A percentile compares a stretch with the other conserved stretches of the same genome.
These are phyloP conservation scores for Carassius carassius DNA, from an alignment of 2,113 vertebrate genomes.

Conservation along the genomic window DNA sequence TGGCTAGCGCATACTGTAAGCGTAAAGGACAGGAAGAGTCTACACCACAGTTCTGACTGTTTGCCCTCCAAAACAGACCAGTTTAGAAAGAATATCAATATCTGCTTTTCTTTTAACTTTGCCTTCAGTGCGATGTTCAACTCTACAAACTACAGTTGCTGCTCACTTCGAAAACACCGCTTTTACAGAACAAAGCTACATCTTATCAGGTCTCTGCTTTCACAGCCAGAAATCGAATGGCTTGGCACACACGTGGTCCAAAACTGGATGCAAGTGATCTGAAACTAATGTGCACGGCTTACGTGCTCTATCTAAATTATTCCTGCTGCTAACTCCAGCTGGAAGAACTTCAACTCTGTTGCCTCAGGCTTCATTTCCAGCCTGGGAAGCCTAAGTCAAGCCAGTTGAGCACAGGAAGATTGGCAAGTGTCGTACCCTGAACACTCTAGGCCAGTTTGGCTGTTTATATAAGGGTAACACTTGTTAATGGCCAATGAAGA, in stretches of 20 bases:
- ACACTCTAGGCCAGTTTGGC: neutral
- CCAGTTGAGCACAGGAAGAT: conserved; percentile 22
- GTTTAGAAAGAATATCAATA: neutral
- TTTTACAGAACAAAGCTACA: conserved; percentile 9
- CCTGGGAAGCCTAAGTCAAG: conserved; percentile 42
- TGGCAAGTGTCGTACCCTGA: neutral
- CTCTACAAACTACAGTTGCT: conserved; percentile 1
- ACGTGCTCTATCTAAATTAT: conserved; percentile 75
- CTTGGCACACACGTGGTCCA: neutral
- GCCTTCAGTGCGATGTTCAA: neutral
- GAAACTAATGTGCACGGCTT: conserved; percentile 68
- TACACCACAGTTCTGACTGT: conserved; percentile 19
- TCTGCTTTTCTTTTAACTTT: neutral
- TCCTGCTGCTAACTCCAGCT: conserved; percentile 57
- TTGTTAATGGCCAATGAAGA: neutral
- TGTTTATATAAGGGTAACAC: conserved; percentile 18
- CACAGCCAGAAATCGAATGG: conserved; percentile 24
- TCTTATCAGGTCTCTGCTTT: neutral
- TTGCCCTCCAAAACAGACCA: conserved; percentile 7
- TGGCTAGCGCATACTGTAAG: neutral
- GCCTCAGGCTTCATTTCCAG: conserved; percentile 70
- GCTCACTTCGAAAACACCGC: neutral
- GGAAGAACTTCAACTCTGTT: conserved; percentile 71
- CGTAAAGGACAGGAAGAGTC: conserved; percentile 23
- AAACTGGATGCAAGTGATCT: conserved; percentile 66